A percentile compares a stretch with the other conserved stretches of the same genome.
Conservation (phyloP, 2,113 vertebrate genomes). For the Chauna torquata region DNA sequence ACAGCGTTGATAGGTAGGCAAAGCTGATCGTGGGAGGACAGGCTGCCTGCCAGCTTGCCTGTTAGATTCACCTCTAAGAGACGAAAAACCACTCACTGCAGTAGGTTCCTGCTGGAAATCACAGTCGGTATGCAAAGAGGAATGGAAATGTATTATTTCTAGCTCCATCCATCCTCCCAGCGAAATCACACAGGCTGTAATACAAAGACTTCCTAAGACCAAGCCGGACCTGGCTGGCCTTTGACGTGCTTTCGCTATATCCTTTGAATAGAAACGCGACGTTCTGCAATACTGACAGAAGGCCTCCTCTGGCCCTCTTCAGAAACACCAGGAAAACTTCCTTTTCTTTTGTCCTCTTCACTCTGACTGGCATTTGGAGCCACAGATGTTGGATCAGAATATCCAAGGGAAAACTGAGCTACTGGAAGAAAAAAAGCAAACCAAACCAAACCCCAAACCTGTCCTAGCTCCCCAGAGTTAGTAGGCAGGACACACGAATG, state of each 20-base stretch:
- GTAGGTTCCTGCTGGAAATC: not conserved
- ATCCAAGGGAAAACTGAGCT: not conserved
- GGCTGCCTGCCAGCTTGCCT: not conserved
- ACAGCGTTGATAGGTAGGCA: not conserved
- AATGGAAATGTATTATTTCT: not conserved
- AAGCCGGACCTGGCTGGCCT: not conserved
- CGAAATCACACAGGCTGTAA: not conserved
- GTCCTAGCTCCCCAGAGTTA: not conserved
- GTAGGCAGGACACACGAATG: not conserved
- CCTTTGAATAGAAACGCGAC: not conserved
- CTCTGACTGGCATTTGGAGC: not conserved
- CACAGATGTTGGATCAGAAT: not conserved
- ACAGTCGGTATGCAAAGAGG: not conserved
- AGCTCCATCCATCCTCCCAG: not conserved
- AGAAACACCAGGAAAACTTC: not conserved
- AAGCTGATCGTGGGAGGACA: not conserved
- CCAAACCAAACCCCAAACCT: not conserved
- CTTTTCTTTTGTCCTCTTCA: not conserved
- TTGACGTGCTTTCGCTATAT: not conserved
- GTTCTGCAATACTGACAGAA: not conserved
- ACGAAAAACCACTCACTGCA: not conserved
- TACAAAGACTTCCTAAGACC: not conserved
- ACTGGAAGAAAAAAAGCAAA: not conserved
- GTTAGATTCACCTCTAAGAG: not conserved
- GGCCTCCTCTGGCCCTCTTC: not conserved